Percentiles rank a stretch among this genome's conserved stretches.
phyloP scores from a whole-genome alignment of 1,140 invertebrate species.

The Drosophila bocki region DNA sequence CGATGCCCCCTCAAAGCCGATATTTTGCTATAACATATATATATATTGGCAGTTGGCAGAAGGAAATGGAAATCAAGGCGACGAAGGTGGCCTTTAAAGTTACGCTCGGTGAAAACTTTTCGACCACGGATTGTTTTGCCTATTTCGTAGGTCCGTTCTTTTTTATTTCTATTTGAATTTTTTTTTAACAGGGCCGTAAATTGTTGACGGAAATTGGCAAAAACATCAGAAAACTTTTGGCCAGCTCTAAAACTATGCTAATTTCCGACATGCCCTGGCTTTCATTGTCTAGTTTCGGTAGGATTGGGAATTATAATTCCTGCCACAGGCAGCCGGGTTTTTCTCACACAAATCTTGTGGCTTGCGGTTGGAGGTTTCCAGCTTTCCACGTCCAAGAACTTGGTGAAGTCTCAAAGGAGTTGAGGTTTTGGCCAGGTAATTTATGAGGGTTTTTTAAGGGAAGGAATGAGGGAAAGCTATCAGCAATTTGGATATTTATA shows the following conservation, averaged over 20 bases:
- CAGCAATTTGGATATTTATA: not conserved
- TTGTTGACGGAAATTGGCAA: slow-evolving; percentile 76
- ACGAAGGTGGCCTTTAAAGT: slow-evolving; percentile 46
- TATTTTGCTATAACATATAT: slow-evolving; percentile 2
- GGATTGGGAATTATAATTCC: slow-evolving; percentile 32
- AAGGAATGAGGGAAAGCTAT: not conserved
- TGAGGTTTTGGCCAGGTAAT: slow-evolving; percentile 6
- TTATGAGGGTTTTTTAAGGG: not conserved
- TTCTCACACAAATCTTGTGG: slow-evolving; percentile 35
- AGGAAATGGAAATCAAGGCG: slow-evolving; percentile 8
- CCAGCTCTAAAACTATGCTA: slow-evolving; percentile 70
- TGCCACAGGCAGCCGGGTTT: slow-evolving; percentile 8
- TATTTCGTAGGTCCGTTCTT: slow-evolving; percentile 22
- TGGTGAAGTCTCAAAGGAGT: not conserved
- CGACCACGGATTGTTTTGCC: slow-evolving; percentile 37
- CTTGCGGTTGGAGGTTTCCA: not conserved
- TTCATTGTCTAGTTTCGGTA: slow-evolving; percentile 24
- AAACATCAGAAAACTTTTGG: slow-evolving; percentile 75
- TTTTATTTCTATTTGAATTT: slow-evolving; percentile 7
- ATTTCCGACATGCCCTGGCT: slow-evolving; percentile 59
- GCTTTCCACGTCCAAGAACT: slow-evolving; percentile 4
- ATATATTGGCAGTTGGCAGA: slow-evolving; percentile 18
- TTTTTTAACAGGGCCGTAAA: slow-evolving; percentile 39
- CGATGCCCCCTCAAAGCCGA: slow-evolving; percentile 14
- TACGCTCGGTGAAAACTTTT: slow-evolving; percentile 38